A percentile compares a stretch with the other conserved stretches of the same genome.
phyloP scores from a whole-genome alignment of 2,888 invertebrate genomes.

The Tuberolachnus salignus region DNA sequence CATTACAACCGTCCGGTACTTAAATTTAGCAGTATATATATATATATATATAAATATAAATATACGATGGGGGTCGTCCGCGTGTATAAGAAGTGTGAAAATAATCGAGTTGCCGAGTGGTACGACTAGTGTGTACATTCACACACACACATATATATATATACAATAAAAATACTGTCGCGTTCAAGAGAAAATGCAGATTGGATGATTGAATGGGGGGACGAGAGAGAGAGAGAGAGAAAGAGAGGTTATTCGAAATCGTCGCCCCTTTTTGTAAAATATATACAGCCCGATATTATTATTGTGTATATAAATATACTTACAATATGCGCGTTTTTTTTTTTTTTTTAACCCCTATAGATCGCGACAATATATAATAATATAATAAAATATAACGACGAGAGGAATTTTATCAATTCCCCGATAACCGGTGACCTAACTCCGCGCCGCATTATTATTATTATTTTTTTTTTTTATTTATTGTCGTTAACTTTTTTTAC shows the following conservation, averaged over 20 bases:
- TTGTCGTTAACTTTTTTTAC: too few species aligned
- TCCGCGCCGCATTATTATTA: background rate
- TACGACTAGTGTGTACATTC: too few species aligned
- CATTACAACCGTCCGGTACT: conserved; percentile 54
- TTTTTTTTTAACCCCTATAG: conserved; percentile 11
- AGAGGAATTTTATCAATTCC: conserved; percentile 42
- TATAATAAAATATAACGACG: conserved; percentile 13
- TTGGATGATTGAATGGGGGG: conserved; percentile 54
- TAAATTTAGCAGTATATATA: conserved; percentile 20
- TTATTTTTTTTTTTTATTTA: too few species aligned
- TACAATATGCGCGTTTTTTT: conserved; percentile 25
- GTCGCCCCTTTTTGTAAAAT: conserved; percentile 40
- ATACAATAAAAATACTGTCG: conserved; percentile 31
- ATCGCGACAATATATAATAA: conserved; percentile 29
- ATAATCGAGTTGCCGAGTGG: conserved; percentile 48
- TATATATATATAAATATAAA: too few species aligned
- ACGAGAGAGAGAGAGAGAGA: too few species aligned
- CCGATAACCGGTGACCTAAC: conserved; percentile 41
- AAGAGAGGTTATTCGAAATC: too few species aligned
- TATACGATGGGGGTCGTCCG: too few species aligned
- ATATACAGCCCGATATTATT: too few species aligned
- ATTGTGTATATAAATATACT: conserved; percentile 13
- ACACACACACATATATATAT: background rate
- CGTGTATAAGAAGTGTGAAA: conserved; percentile 54
- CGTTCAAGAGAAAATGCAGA: conserved; percentile 40